phyloP scores from a whole-genome alignment of 1,140 invertebrate species.

The Bombus huntii region DNA sequence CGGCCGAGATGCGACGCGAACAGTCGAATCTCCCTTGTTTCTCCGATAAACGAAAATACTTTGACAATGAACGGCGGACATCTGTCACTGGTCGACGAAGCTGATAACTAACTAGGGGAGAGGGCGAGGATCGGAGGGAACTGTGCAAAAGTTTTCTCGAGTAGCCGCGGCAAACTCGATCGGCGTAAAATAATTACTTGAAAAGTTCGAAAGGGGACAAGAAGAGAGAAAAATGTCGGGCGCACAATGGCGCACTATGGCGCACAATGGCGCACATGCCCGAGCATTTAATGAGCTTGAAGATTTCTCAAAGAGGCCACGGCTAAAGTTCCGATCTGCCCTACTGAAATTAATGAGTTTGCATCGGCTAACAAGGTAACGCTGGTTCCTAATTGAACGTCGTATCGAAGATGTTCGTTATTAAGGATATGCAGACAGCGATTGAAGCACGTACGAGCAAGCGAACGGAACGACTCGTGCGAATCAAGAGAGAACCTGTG shows the following conservation, averaged over 20 bases:
- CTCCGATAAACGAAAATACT: not conserved
- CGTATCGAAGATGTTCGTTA: conserved; percentile 29
- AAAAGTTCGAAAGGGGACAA: conserved; percentile 42
- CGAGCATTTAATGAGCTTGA: conserved; percentile 57
- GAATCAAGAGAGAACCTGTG: not conserved
- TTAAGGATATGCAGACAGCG: not conserved
- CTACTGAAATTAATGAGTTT: conserved; percentile 57
- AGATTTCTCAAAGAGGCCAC: conserved; percentile 48
- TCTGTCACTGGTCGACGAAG: too few relatives aligned
- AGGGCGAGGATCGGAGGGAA: too few relatives aligned
- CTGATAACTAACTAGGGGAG: too few relatives aligned
- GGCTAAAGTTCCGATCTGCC: conserved; percentile 41
- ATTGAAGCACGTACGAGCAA: conserved; percentile 23
- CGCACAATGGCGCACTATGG: not conserved
- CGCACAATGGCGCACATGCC: conserved; percentile 35
- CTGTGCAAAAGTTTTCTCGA: not conserved
- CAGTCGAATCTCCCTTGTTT: too few relatives aligned
- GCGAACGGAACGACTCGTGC: not conserved
- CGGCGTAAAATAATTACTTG: conserved; percentile 33
- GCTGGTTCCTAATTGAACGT: conserved; percentile 53
- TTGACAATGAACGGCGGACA: not conserved
- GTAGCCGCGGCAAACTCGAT: conserved; percentile 4
- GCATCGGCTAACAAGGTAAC: conserved; percentile 48
- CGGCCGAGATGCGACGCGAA: too few relatives aligned
- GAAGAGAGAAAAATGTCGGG: not conserved